Conservation (phyloP, 2,888 invertebrate species). For the Noctua comes region DNA sequence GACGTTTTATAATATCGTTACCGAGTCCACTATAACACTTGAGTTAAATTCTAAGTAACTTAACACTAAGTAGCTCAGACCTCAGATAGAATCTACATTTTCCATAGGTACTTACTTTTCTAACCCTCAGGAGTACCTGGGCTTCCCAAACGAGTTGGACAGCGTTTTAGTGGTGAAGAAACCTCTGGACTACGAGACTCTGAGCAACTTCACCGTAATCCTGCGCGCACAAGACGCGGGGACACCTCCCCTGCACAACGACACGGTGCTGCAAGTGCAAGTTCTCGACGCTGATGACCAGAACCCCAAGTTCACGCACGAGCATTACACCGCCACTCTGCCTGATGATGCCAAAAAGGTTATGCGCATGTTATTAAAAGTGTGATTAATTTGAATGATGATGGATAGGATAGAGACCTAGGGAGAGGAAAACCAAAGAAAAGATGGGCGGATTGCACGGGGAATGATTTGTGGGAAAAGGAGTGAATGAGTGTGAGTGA, state of each 20-base stretch:
- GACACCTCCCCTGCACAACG: slow-evolving; percentile 93
- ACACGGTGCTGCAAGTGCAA: slow-evolving; percentile 93
- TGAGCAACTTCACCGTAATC: slow-evolving; percentile 94
- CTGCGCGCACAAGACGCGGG: slow-evolving; percentile 95
- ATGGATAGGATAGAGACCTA: neutral
- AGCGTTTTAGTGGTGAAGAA: slow-evolving; percentile 95
- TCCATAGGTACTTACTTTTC: neutral
- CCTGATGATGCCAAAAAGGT: slow-evolving; percentile 91
- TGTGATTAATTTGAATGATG: neutral
- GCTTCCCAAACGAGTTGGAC: slow-evolving; percentile 96
- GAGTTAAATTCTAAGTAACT: neutral
- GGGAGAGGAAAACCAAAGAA: neutral
- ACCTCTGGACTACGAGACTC: slow-evolving; percentile 95
- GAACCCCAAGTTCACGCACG: slow-evolving; percentile 95
- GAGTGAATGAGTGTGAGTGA: no score
- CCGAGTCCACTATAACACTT: neutral
- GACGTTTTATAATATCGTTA: neutral
- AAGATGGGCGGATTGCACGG: neutral
- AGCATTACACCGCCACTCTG: slow-evolving; percentile 93
- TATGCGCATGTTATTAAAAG: neutral
- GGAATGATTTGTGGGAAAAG: neutral
- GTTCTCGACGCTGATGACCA: slow-evolving; percentile 97
- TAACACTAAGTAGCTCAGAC: neutral
- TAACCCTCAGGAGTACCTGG: slow-evolving; percentile 92
- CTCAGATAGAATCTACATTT: neutral